Percentiles rank a stretch among this genome's conserved stretches.
Conservation (phyloP, 2,797 vertebrate species). For the Emys orbicularis region DNA sequence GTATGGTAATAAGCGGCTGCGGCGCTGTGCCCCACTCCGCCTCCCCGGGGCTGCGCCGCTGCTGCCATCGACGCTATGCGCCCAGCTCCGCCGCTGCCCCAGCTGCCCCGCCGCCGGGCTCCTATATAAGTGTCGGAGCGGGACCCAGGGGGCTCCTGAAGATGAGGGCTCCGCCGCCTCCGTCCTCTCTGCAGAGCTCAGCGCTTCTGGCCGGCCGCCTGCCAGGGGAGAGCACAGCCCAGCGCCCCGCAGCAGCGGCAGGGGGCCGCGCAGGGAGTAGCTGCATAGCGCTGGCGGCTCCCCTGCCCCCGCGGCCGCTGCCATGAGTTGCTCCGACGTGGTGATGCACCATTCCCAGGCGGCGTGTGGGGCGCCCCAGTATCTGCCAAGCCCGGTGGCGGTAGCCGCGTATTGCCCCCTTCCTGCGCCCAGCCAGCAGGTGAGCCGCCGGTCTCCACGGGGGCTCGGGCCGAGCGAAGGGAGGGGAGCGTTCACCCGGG, state of each 20-base stretch:
- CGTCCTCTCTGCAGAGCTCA: not conserved
- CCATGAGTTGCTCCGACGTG: constrained; percentile 98
- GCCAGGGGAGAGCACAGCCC: constrained; percentile 26
- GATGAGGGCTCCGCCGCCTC: constrained; percentile 28
- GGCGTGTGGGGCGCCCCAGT: constrained; percentile 91
- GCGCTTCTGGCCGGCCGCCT: constrained; percentile 39
- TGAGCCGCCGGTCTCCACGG: constrained; percentile 74
- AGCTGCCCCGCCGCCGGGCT: not conserved
- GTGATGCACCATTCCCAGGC: constrained; percentile 90
- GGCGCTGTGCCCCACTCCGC: not conserved
- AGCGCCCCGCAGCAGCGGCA: constrained; percentile 18
- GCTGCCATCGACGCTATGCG: not conserved
- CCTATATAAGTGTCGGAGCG: constrained; percentile 43
- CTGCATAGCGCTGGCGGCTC: constrained; percentile 31
- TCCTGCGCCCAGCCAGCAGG: constrained; percentile 86
- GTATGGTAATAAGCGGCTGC: constrained; percentile 57
- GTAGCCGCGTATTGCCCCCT: constrained; percentile 84
- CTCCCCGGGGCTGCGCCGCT: not conserved
- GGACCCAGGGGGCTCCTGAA: constrained; percentile 52
- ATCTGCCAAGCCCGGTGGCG: constrained; percentile 78
- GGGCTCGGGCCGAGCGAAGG: not conserved
- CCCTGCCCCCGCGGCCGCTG: constrained; percentile 71
- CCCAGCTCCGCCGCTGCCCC: not conserved
- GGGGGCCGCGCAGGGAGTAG: not conserved
- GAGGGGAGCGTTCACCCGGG: too few species aligned